Base-by-base conservation (phyloP, 2,113 vertebrate genomes). In the Atherinomorus stipes region DNA sequence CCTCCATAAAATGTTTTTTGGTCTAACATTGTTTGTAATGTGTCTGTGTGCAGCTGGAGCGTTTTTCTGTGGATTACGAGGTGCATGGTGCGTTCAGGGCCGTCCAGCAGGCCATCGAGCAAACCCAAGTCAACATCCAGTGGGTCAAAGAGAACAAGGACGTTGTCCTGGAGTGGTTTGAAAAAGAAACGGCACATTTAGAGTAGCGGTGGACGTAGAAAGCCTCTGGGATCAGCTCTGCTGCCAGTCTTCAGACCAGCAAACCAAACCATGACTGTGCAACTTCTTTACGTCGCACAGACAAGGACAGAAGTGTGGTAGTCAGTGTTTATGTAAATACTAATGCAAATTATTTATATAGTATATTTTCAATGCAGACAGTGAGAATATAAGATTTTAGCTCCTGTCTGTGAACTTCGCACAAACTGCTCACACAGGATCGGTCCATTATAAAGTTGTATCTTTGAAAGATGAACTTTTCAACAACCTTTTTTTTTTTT, bases 131-230 rank as follows among this genome's bases (percentile, higher is more conserved):
- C 45, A 99, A 99, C 91, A 97, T 97, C 74, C 31, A 86, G 64
- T 99, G 97, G 98, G 95, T 98, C 83, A 63, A 67, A 0, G 85
- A 95, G 44, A 95, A 98, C 93, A 85, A 71, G 85, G 53, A 51
- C 0, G 0, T 0, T 0, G 85, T 98, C 21, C 52, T 91, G 10
- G 0, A 19, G 0, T 99, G 98, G 98, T 97, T 99, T 51, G 0
- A 8, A 22, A 38, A 8, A 0, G 76, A 90, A 74, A 12, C 58
- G 0, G 44, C 47, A 26, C 13, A 0, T 9, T 1, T 70, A 52
- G 54, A 58, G 19, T 11, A 31, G 56, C 3, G 11, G 47, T 12
- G 58, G 21, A 37, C 21, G 50, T 25, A 52, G 50, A 34, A 15
- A 19, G 51, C 61, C 5, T 71, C 38, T 1, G 4, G 10, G 3